These are phyloP conservation scores for Ranitomeya imitator DNA, from an alignment of 2,113 vertebrate genomes.

Conservation along the genomic window DNA sequence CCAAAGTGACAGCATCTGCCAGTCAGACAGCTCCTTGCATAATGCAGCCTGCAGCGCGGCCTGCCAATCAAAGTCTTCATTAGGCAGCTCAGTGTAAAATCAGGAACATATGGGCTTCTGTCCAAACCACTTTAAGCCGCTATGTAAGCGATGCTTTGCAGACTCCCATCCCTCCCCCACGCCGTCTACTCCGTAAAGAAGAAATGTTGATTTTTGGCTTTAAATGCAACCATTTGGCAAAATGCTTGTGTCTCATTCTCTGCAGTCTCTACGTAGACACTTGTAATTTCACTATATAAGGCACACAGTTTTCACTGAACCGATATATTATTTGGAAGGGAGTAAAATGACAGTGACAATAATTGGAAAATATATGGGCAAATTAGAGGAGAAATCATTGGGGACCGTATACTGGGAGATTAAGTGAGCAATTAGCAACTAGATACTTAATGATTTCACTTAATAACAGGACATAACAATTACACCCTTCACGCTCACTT, in stretches of 20 bases:
- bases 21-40: slow-evolving; percentile 42
- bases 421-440: slow-evolving; percentile 10
- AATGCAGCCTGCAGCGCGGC: slow-evolving; percentile 38
- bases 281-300: not conserved
- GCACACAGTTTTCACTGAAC: slow-evolving; percentile 4
- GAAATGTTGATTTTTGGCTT: slow-evolving; percentile 19
- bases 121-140: slow-evolving; percentile 49
- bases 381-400: slow-evolving; percentile 6
- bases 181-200: not conserved
- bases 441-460: not conserved
- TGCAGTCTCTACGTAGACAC: not conserved
- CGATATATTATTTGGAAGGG: not conserved
- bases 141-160: slow-evolving; percentile 41
- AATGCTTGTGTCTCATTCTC: not conserved
- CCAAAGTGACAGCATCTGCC: slow-evolving; percentile 48
- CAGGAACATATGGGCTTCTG: slow-evolving; percentile 41
- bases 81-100: slow-evolving; percentile 35
- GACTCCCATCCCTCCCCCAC: not conserved
- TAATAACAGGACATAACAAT: not conserved
- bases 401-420: not conserved
- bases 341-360: slow-evolving; percentile 27
- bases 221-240: slow-evolving; percentile 11
- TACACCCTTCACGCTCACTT: not conserved
- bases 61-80: slow-evolving; percentile 56
- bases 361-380: not conserved